A percentile compares a stretch with the other conserved stretches of the same genome.
Conservation (phyloP, 2,888 invertebrate genomes). For the Leuctra nigra region DNA sequence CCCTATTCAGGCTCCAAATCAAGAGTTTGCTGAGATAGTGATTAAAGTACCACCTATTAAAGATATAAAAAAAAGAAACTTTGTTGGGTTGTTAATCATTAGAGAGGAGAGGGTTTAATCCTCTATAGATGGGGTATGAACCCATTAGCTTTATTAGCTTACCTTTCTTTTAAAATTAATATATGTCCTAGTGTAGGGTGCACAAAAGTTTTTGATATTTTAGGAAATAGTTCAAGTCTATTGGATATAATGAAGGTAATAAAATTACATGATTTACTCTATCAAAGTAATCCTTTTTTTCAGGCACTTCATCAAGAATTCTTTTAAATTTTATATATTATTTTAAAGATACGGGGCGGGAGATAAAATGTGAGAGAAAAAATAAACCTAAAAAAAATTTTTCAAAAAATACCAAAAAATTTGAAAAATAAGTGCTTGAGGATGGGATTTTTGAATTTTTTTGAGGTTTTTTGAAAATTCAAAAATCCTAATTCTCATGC, state of each 20-base stretch:
- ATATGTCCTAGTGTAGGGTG: constrained; percentile 52
- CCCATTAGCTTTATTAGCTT: constrained; percentile 49
- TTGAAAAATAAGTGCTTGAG: constrained; percentile 33
- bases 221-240: too few species aligned
- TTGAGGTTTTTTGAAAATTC: constrained; percentile 27
- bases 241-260: too few species aligned
- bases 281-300: too few species aligned
- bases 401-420: too few species aligned
- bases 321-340: too few species aligned
- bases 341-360: constrained; percentile 44
- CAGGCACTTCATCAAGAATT: too few species aligned
- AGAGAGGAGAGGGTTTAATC: constrained; percentile 47
- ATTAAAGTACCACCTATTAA: constrained; percentile 43
- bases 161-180: constrained; percentile 43
- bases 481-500: too few species aligned
- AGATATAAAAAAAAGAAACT: constrained; percentile 47
- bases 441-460: constrained; percentile 31
- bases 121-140: constrained; percentile 45
- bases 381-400: neutral
- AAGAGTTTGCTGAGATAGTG: too few species aligned
- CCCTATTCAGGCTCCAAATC: constrained; percentile 55
- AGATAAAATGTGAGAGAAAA: neutral
- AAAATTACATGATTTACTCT: too few species aligned
- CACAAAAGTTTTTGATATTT: too few species aligned
- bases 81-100: constrained; percentile 44